Evolutionary conservation across 2,888 invertebrate genomes (phyloP), one percentile per base, ranked within the genome.

Genomic region (Scaptomyza parva): DNA sequence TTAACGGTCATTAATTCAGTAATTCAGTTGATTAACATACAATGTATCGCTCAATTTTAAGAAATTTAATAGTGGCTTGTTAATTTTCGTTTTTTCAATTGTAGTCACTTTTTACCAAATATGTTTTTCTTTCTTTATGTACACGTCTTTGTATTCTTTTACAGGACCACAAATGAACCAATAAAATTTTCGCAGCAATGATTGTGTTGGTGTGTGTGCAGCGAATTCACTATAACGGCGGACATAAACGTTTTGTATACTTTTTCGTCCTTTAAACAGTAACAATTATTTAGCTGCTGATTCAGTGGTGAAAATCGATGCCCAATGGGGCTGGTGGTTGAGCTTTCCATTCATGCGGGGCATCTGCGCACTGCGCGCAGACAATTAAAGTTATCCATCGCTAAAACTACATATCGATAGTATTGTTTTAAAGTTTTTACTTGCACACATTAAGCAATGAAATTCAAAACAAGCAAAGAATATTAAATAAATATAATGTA

Each of bases 241-340:
- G 86, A 82, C 62, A 40, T 53, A 64, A 55, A 47, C 52, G 65
- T 80, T 77, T 86, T 86, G 81, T 82, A 84, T 82, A 75, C 80
- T 80, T 83, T 86, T 76, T 67, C 78, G 72, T 80, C 68, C 65
- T 66, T 73, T 41, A 68, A 76, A 63, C 79, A 67, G 69, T 70
- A 74, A 72, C 70, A 82, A 76, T 44, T 66, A 65, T 57, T 50
- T 63, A 74, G 67, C 77, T 71, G 66, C 78, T 57, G 45, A 55
- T 57, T 47, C 66, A 75, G 75, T 81, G 84, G 77, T 80, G 86
- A 82, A 82, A 82, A 82, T 82, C 82, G 81, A 82, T 82, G 80
- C 43, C 44, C 33, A 45, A 33, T 47, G 48, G 54, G 54, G 78
- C 70, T 59, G 18, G 12, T 20, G 4, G 6, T 0, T 0, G 39